Evolutionary conservation across 2,113 vertebrate species (phyloP).

Genomic region (Hippocampus guttulatus): DNA sequence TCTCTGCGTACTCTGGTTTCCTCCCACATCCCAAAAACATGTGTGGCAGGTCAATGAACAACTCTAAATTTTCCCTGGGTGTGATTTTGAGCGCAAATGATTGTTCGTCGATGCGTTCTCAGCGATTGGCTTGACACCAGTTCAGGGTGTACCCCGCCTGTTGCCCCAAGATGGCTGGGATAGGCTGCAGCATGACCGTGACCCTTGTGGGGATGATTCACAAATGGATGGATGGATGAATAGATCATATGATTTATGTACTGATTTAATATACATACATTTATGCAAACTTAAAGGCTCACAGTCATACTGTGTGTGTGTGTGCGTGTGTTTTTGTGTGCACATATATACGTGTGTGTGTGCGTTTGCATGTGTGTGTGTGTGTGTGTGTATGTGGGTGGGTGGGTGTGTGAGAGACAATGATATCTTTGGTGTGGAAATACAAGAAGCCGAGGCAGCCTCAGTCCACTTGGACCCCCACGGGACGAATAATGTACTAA

Average conservation of each 20-base stretch:
- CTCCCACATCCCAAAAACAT: conserved; percentile 11
- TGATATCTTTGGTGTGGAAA: conserved; percentile 72
- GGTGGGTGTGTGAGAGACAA: conserved; percentile 55
- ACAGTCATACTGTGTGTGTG: conserved; percentile 35
- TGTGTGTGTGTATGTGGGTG: conserved; percentile 35
- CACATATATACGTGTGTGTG: conserved; percentile 56
- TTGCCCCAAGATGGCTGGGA: too few species aligned
- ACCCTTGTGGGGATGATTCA: too few species aligned
- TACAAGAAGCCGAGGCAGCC: conserved; percentile 54
- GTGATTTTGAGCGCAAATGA: too few species aligned
- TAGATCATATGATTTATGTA: not conserved
- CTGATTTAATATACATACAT: not conserved
- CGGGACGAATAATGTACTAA: conserved; percentile 33
- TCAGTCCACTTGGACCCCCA: conserved; percentile 47
- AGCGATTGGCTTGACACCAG: too few species aligned
- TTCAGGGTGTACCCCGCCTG: too few species aligned
- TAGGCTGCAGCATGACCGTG: too few species aligned
- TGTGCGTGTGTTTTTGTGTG: conserved; percentile 48
- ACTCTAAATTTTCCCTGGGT: not conserved
- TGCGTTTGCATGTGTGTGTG: not conserved
- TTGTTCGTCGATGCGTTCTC: too few species aligned
- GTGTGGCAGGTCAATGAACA: conserved; percentile 27
- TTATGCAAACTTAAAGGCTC: conserved; percentile 20
- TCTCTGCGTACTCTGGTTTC: too few species aligned
- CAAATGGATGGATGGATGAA: not conserved